Base-by-base conservation (phyloP, 2,113 vertebrate species). In the Lampris incognitus region DNA sequence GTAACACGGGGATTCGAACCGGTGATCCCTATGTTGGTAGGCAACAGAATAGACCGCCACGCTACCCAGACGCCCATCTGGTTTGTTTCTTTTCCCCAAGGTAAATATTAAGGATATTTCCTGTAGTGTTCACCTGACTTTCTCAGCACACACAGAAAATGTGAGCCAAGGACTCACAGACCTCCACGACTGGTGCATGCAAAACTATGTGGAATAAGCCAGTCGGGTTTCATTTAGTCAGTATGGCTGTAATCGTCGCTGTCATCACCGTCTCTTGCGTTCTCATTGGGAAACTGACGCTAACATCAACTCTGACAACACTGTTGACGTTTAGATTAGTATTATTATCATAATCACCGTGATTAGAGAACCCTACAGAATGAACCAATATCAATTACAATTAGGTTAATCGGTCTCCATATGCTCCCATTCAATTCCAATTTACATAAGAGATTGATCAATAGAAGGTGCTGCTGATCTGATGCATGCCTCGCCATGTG, bases 111-210 rank as follows among this genome's bases (percentile, higher is more conserved):
- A 41, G 24, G 41, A 67, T 38, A 8, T 51, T 51, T 66, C 62
- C 52, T 9, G 37, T 41, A 2, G 24, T 10, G 0, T 74, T 42
- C 57, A 59, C 46, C 42, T 66, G 36, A 11, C 48, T 59, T 7
- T 46, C 9, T 77, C 63, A 38, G 68, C 39, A 36, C 9, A 7
- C 54, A 44, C 48, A 24, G 61, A 1, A 5, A 9, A 9, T 69
- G 50, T 9, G 40, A 77, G 71, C 79, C 74, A 71, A 39, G 81
- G 85, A 42, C 77, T 71, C 64, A 61, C 78, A 65, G 40, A 13
- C 13, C 55, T 37, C 38, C 7, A 4, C 4, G 55, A 59, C 57
- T 52, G 11, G 11, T 52, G 8, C n/a, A 55, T n/a, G 11, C n/a
- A 11, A 13, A 55, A 11, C 24, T n/a, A 55, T 2, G 3, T 11